Evolutionary conservation across 2,888 invertebrate species (phyloP).

Genomic region (Digitonthophagus gazella): DNA sequence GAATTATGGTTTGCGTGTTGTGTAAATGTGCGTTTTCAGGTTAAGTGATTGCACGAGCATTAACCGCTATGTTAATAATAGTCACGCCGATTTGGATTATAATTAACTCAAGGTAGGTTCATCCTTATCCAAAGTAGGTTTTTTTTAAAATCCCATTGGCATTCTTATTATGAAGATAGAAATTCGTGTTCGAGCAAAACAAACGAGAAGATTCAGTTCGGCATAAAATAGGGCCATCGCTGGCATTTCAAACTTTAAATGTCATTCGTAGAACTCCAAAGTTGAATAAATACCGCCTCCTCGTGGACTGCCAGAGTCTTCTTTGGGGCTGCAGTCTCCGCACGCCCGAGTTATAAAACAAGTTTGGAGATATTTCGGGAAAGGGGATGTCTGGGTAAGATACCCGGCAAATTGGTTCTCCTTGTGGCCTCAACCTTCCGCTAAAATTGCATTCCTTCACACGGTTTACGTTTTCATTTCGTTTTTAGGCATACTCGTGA

Average conservation of each 20-base stretch:
- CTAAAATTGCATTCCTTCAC: neutral
- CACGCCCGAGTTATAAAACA: constrained; percentile 29
- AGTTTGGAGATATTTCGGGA: constrained; percentile 31
- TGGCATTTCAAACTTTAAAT: constrained; percentile 30
- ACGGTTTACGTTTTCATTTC: neutral
- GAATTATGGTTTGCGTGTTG: neutral
- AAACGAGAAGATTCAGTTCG: constrained; percentile 23
- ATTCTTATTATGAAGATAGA: too few species aligned
- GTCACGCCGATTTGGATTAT: neutral
- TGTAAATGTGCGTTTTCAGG: neutral
- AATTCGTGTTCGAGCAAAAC: constrained; percentile 11
- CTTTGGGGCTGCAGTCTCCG: constrained; percentile 25
- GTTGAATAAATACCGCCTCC: constrained; percentile 31
- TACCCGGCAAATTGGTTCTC: neutral
- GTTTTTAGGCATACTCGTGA: neutral
- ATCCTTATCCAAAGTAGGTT: too few species aligned
- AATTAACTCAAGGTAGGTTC: neutral
- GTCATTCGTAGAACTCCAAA: constrained; percentile 31
- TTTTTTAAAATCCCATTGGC: neutral
- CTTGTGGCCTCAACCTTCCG: neutral
- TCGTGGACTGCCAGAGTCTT: neutral
- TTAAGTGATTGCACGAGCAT: neutral
- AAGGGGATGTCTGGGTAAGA: constrained; percentile 5
- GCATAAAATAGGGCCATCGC: constrained; percentile 23
- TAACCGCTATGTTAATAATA: neutral